Evolutionary conservation across 2,113 vertebrate species (phyloP).

Genomic region (Saccopteryx bilineata): DNA sequence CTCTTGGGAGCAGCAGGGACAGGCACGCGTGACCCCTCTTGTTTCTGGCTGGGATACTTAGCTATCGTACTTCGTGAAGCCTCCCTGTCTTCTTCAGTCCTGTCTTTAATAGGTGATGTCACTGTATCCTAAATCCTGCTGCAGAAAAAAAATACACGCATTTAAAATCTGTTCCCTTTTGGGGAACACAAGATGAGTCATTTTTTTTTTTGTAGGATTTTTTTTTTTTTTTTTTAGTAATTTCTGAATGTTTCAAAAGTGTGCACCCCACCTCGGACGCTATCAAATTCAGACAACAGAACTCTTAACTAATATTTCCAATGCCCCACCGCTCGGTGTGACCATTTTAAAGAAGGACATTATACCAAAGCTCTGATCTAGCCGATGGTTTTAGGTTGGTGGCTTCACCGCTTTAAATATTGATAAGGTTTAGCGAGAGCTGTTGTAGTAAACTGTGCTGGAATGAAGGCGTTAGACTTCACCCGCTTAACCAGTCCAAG

Average conservation of each 20-base stretch:
- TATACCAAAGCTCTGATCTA: not conserved
- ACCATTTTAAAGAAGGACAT: not conserved
- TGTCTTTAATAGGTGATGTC: not conserved
- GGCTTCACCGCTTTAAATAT: not conserved
- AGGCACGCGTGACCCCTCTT: fast-evolving
- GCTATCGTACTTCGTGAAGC: slow-evolving; percentile 49
- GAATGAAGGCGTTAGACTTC: not conserved
- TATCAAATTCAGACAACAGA: not conserved
- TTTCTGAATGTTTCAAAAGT: slow-evolving; percentile 36
- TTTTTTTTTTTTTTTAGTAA: not conserved
- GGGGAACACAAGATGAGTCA: not conserved
- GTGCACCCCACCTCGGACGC: not conserved
- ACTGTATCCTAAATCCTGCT: slow-evolving; percentile 36
- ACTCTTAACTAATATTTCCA: not conserved
- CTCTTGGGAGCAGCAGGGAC: not conserved
- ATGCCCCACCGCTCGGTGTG: not conserved
- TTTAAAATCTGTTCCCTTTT: not conserved
- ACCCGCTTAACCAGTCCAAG: not conserved
- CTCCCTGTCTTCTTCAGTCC: not conserved
- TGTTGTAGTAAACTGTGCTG: not conserved
- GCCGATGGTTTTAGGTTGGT: not conserved
- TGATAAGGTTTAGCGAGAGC: not conserved
- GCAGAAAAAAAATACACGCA: not conserved
- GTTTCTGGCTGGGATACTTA: not conserved
- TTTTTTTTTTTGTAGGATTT: not conserved